These are phyloP conservation scores for Anodontia alba DNA, from an alignment of 2,888 invertebrate genomes.

Conservation along the genomic window DNA sequence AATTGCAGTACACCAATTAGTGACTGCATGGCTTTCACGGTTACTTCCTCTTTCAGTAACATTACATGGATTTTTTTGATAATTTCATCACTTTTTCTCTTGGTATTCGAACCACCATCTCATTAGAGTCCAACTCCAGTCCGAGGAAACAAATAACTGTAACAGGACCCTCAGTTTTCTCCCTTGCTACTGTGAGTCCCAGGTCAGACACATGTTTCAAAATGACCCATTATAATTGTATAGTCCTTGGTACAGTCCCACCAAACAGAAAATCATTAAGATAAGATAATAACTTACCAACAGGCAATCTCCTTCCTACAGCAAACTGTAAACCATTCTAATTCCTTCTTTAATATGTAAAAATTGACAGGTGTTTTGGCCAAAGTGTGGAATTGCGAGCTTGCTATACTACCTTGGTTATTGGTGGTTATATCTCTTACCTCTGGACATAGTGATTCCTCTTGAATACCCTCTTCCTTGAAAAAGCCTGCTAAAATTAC, in stretches of 20 bases:
- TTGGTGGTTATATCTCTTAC: too few species aligned
- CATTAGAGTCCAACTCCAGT: slow-evolving; percentile 29
- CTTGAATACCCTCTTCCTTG: too few species aligned
- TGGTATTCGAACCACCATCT: slow-evolving; percentile 24
- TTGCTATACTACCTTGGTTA: too few species aligned
- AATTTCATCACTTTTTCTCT: neutral
- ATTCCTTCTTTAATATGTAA: too few species aligned
- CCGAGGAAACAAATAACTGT: slow-evolving; percentile 27
- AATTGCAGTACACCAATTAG: slow-evolving; percentile 37
- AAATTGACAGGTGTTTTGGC: too few species aligned
- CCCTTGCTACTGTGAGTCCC: slow-evolving; percentile 24
- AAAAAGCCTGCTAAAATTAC: neutral
- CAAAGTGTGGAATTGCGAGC: too few species aligned
- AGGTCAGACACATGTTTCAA: slow-evolving; percentile 20
- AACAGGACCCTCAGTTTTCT: slow-evolving; percentile 38
- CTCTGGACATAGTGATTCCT: too few species aligned
- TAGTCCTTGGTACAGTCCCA: neutral
- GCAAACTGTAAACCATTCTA: neutral
- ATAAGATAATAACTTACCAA: slow-evolving; percentile 31
- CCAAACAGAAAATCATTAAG: slow-evolving; percentile 45
- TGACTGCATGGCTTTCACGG: slow-evolving; percentile 24
- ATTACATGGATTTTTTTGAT: neutral
- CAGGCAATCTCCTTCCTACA: neutral
- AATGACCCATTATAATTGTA: neutral
- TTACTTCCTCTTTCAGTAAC: neutral